These are phyloP conservation scores for Esox masquinongy DNA, from an alignment of 2,797 vertebrate genomes.

Conservation along the genomic window DNA sequence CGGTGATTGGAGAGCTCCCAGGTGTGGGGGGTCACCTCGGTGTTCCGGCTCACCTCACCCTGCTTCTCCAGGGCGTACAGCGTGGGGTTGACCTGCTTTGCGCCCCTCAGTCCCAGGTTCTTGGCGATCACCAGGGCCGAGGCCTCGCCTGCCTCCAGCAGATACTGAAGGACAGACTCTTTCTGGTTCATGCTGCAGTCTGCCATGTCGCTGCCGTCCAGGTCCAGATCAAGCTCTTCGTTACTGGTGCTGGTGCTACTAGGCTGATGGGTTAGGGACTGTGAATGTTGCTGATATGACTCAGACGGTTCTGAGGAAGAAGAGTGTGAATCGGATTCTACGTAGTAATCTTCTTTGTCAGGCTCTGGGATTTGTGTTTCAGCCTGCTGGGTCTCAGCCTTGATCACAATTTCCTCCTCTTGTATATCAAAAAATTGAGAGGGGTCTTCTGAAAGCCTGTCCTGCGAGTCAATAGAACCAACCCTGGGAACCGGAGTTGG, in stretches of 20 bases:
- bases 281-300: constrained; percentile 43
- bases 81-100: constrained; percentile 82
- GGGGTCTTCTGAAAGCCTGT: background rate
- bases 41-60: constrained; percentile 80
- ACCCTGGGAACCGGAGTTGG: constrained; percentile 7
- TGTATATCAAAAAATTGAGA: background rate
- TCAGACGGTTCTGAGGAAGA: constrained; percentile 49
- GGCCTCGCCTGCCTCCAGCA: constrained; percentile 70
- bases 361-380: constrained; percentile 1
- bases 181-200: constrained; percentile 78
- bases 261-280: constrained; percentile 16
- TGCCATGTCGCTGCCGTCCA: constrained; percentile 66
- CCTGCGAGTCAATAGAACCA: constrained; percentile 16
- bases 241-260: constrained; percentile 16
- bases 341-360: constrained; percentile 55
- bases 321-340: constrained; percentile 54
- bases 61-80: constrained; percentile 84
- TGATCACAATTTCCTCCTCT: constrained; percentile 1
- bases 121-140: constrained; percentile 84
- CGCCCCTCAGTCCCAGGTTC: constrained; percentile 79
- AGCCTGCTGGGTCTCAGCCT: constrained; percentile 5
- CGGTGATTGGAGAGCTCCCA: constrained; percentile 85
- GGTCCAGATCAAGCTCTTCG: constrained; percentile 18
- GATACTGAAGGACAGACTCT: constrained; percentile 81
- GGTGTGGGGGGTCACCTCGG: constrained; percentile 56